Percentiles rank a stretch among this genome's conserved stretches.
Conservation (phyloP, 2,888 invertebrate genomes). For the Adineta ricciae region DNA sequence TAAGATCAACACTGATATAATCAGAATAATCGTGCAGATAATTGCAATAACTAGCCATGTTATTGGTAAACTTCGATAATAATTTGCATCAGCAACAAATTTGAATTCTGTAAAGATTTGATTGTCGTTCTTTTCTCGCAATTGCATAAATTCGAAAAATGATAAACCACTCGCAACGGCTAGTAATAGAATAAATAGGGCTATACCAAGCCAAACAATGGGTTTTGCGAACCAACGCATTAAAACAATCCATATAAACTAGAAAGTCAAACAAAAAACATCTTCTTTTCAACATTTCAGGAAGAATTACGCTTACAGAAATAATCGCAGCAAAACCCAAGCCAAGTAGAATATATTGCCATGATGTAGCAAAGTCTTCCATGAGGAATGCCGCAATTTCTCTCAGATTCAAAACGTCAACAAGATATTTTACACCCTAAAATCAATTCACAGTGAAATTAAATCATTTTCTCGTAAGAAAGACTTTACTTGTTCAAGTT, state of each 20-base stretch:
- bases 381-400: slow-evolving; percentile 13
- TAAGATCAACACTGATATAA: slow-evolving; percentile 57
- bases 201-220: slow-evolving; percentile 74
- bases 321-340: neutral
- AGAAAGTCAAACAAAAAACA: slow-evolving; percentile 48
- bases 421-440: slow-evolving; percentile 23
- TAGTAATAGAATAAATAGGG: slow-evolving; percentile 63
- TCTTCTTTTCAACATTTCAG: no score
- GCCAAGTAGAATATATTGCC: slow-evolving; percentile 1
- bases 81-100: slow-evolving; percentile 9
- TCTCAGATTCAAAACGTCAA: slow-evolving; percentile 28
- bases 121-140: slow-evolving; percentile 48
- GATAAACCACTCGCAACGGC: slow-evolving; percentile 53
- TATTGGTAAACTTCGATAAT: slow-evolving; percentile 14
- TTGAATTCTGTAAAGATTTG: slow-evolving; percentile 35
- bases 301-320: no score
- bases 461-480: neutral
- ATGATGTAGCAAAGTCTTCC: neutral
- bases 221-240: slow-evolving; percentile 77
- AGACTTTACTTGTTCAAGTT: neutral
- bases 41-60: slow-evolving; percentile 35
- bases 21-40: slow-evolving; percentile 25
- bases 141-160: slow-evolving; percentile 57
- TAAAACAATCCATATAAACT: slow-evolving; percentile 70
- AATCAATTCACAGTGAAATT: neutral